phyloP scores from a whole-genome alignment of 2,113 vertebrate species.

The Xerus inauris region DNA sequence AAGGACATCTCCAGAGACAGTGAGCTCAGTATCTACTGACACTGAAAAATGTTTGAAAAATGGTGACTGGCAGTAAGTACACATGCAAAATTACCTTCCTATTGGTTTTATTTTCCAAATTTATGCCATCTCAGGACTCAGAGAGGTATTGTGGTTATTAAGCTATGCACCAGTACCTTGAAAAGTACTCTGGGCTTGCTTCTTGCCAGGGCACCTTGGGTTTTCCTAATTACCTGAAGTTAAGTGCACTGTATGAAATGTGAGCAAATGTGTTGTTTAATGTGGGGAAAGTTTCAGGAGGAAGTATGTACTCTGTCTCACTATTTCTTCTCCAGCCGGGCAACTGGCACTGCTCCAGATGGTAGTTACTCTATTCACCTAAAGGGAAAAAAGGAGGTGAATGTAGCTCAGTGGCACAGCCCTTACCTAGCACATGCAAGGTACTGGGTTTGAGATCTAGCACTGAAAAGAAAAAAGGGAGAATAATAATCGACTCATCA shows the following conservation, averaged over 20 bases:
- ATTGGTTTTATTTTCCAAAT: not conserved
- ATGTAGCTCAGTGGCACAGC: not conserved
- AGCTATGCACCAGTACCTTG: not conserved
- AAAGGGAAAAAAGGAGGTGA: not conserved
- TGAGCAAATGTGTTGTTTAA: not conserved
- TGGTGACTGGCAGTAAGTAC: not conserved
- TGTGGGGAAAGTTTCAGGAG: not conserved
- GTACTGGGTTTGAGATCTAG: not conserved
- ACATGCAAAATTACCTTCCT: not conserved
- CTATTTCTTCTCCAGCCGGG: not conserved
- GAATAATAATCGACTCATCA: not conserved
- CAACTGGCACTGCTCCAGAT: not conserved
- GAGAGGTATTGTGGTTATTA: not conserved
- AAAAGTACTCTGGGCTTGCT: not conserved
- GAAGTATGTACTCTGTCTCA: not conserved
- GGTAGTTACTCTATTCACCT: not conserved
- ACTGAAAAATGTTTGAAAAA: constrained; percentile 21
- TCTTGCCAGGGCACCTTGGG: not conserved
- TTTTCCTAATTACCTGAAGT: not conserved
- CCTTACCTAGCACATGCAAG: not conserved
- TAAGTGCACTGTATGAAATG: not conserved
- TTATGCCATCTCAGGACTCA: not conserved
- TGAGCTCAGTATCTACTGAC: not conserved
- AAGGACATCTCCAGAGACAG: not conserved
- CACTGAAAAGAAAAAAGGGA: not conserved